Conservation (phyloP, 1,140 invertebrate genomes). For the Zaprionus nigranus region DNA sequence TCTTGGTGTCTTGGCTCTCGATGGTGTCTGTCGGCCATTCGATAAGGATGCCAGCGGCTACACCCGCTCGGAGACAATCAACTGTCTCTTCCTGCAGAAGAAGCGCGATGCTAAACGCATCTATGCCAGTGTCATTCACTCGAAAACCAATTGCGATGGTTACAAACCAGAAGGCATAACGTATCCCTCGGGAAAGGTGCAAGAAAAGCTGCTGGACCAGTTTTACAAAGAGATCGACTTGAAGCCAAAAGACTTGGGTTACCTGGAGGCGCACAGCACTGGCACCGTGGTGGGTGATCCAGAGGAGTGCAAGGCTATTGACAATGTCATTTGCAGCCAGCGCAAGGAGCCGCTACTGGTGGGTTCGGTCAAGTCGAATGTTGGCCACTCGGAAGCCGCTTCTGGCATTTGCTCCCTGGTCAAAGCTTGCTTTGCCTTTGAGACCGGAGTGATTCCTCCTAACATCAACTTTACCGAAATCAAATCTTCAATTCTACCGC, state of each 20-base stretch:
- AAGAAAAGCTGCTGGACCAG: slow-evolving; percentile 91
- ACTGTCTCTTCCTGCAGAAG: slow-evolving; percentile 92
- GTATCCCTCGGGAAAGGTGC: slow-evolving; percentile 93
- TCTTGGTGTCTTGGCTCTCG: slow-evolving; percentile 92
- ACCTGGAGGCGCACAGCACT: slow-evolving; percentile 97
- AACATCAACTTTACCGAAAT: slow-evolving; percentile 92
- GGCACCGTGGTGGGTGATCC: slow-evolving; percentile 92
- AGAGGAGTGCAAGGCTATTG: slow-evolving; percentile 94
- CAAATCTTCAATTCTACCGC: slow-evolving; percentile 90
- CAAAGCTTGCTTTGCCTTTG: slow-evolving; percentile 92
- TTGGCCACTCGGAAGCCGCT: slow-evolving; percentile 96
- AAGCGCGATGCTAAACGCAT: slow-evolving; percentile 90
- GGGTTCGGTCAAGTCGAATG: slow-evolving; percentile 96
- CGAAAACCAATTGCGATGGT: slow-evolving; percentile 93
- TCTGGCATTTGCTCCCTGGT: slow-evolving; percentile 94
- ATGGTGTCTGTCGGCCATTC: slow-evolving; percentile 95
- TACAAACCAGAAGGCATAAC: slow-evolving; percentile 96
- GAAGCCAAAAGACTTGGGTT: slow-evolving; percentile 89
- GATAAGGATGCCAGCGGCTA: slow-evolving; percentile 93
- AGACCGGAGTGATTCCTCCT: slow-evolving; percentile 90
- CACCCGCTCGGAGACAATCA: slow-evolving; percentile 91
- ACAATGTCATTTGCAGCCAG: slow-evolving; percentile 91
- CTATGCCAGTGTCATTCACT: slow-evolving; percentile 87
- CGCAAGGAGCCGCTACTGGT: slow-evolving; percentile 90
- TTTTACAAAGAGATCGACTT: slow-evolving; percentile 95